phyloP scores from a whole-genome alignment of 1,140 invertebrate species.

The Centruroides sculpturatus region DNA sequence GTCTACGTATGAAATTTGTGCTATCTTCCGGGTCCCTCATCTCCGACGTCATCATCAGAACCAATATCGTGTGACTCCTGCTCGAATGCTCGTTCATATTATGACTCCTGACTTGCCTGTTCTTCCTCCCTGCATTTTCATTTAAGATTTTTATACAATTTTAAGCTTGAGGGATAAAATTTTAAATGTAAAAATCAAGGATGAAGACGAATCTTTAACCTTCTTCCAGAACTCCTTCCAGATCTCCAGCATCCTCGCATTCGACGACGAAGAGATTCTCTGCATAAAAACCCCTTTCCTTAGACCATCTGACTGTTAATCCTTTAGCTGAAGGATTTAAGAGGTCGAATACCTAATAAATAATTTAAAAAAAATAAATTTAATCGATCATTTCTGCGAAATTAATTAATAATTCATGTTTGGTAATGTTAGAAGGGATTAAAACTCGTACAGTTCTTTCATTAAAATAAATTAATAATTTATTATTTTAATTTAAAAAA shows the following conservation, averaged over 20 bases:
- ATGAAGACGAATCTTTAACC: conserved; percentile 36
- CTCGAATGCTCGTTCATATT: conserved; percentile 95
- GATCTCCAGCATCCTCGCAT: conserved; percentile 83
- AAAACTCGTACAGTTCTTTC: no score
- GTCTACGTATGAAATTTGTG: conserved; percentile 25
- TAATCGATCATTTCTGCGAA: no score
- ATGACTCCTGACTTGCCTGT: conserved; percentile 69
- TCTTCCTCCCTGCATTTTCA: conserved; percentile 49
- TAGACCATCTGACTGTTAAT: conserved; percentile 78
- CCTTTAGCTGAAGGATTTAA: conserved; percentile 71
- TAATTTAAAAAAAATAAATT: conserved; percentile 23
- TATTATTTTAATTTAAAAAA: no score
- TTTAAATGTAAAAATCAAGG: no score
- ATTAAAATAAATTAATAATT: no score
- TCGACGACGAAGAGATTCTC: conserved; percentile 90
- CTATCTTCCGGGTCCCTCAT: conserved; percentile 39
- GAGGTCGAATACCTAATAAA: conserved; percentile 76
- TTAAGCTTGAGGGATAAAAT: no score
- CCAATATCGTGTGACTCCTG: conserved; percentile 86
- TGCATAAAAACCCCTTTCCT: conserved; percentile 85
- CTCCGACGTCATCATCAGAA: conserved; percentile 65
- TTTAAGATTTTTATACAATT: no score
- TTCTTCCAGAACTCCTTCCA: conserved; percentile 86
- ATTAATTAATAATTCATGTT: no score
- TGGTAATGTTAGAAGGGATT: no score